These are phyloP conservation scores for Platalea minor DNA, from an alignment of 2,797 vertebrate genomes.

Conservation along the genomic window DNA sequence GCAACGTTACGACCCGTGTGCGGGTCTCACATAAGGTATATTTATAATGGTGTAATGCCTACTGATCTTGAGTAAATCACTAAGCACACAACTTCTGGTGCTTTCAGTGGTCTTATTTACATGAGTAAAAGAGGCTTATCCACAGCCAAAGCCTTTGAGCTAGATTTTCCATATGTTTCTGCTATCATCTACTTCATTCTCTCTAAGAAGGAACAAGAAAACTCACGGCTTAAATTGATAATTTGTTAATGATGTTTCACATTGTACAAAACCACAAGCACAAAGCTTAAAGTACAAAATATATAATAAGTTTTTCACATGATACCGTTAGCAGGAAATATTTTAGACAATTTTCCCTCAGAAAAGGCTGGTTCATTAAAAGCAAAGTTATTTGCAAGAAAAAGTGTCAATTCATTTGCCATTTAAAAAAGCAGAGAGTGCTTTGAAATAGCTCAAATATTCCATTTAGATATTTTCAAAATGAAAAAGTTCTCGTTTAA, in stretches of 20 bases:
- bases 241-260: not conserved
- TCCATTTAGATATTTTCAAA: not conserved
- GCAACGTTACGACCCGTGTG: fast-evolving
- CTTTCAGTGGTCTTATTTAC: not conserved
- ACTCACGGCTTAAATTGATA: not conserved
- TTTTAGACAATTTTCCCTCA: not conserved
- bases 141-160: not conserved
- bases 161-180: not conserved
- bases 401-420: not conserved
- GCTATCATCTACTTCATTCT: not conserved
- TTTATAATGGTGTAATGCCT: not conserved
- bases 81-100: not conserved
- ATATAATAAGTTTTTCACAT: not conserved
- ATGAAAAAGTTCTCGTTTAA: not conserved
- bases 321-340: not conserved
- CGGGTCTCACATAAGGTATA: not conserved
- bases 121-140: not conserved
- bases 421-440: not conserved
- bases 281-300: not conserved
- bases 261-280: not conserved
- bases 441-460: not conserved
- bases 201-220: not conserved
- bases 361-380: not conserved
- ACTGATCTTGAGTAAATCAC: not conserved
- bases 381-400: not conserved